Conservation (phyloP, 1,140 invertebrate genomes). For the Latrodectus geometricus region DNA sequence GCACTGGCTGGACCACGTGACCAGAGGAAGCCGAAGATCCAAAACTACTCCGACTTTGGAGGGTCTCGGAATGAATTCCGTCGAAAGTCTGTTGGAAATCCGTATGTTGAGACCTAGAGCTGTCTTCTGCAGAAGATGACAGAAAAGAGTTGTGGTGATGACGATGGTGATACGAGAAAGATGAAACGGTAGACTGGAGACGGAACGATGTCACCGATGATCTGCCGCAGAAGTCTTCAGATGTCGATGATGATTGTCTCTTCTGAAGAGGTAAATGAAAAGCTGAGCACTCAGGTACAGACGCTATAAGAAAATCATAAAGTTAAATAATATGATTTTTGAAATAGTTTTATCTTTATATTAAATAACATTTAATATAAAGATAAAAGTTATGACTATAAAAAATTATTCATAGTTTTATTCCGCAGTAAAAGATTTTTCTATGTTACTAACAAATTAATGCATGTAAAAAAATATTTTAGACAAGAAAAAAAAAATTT, state of each 20-base stretch:
- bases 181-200: conserved; percentile 43
- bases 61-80: not conserved
- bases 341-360: too few relatives aligned
- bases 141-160: conserved; percentile 44
- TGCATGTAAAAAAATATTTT: too few relatives aligned
- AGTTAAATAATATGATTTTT: not conserved
- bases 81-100: conserved; percentile 23
- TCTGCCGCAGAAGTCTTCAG: conserved; percentile 50
- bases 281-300: conserved; percentile 32
- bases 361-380: too few relatives aligned
- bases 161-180: conserved; percentile 49
- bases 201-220: conserved; percentile 38
- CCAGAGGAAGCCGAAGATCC: not conserved
- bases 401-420: too few relatives aligned
- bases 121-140: conserved; percentile 1
- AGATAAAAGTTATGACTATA: too few relatives aligned
- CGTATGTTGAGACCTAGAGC: not conserved
- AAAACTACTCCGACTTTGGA: not conserved
- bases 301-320: not conserved
- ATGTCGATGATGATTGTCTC: not conserved
- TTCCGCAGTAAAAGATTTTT: too few relatives aligned
- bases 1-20: conserved; percentile 52
- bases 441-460: too few relatives aligned
- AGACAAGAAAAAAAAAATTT: too few relatives aligned
- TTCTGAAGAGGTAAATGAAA: conserved; percentile 53